phyloP scores from a whole-genome alignment of 2,113 vertebrate species.

The Noctilio leporinus region DNA sequence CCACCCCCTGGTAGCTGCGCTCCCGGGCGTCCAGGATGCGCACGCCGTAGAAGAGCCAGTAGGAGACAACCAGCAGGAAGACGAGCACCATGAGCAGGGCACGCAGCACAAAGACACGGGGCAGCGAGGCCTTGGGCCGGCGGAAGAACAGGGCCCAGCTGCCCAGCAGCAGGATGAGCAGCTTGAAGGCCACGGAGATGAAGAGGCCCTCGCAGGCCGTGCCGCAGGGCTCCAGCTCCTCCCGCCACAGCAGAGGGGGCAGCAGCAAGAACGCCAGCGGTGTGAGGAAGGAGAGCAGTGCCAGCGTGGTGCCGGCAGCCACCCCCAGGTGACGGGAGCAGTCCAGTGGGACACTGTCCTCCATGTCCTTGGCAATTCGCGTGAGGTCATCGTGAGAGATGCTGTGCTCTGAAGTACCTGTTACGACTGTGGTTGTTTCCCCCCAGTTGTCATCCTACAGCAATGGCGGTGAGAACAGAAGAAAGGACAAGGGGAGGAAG shows the following conservation, averaged over 20 bases:
- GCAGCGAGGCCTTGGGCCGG: conserved; percentile 87
- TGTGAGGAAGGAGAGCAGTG: conserved; percentile 89
- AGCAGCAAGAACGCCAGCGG: conserved; percentile 92
- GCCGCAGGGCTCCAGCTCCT: conserved; percentile 86
- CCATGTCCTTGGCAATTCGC: conserved; percentile 91
- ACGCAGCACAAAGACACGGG: conserved; percentile 88
- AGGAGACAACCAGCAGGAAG: conserved; percentile 90
- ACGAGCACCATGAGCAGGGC: conserved; percentile 92
- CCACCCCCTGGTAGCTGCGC: conserved; percentile 88
- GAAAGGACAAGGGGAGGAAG: too few relatives aligned
- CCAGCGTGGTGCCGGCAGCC: conserved; percentile 82
- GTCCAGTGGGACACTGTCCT: conserved; percentile 90
- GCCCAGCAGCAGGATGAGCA: conserved; percentile 91
- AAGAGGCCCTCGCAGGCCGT: conserved; percentile 93
- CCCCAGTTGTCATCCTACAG: conserved; percentile 95
- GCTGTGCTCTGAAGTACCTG: conserved; percentile 93
- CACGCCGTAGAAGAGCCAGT: conserved; percentile 94
- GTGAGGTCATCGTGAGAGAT: conserved; percentile 94
- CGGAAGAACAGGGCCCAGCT: conserved; percentile 95
- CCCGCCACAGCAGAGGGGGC: conserved; percentile 90
- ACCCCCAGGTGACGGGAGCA: conserved; percentile 89
- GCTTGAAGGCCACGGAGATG: conserved; percentile 93
- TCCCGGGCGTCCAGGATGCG: conserved; percentile 87
- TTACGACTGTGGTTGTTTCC: conserved; percentile 93
- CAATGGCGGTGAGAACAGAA: accelerated